A percentile compares a stretch with the other conserved stretches of the same genome.
Conservation (phyloP, 37 sponge, comb jelly and placozoan species). For the Chondrosia reniformis region DNA sequence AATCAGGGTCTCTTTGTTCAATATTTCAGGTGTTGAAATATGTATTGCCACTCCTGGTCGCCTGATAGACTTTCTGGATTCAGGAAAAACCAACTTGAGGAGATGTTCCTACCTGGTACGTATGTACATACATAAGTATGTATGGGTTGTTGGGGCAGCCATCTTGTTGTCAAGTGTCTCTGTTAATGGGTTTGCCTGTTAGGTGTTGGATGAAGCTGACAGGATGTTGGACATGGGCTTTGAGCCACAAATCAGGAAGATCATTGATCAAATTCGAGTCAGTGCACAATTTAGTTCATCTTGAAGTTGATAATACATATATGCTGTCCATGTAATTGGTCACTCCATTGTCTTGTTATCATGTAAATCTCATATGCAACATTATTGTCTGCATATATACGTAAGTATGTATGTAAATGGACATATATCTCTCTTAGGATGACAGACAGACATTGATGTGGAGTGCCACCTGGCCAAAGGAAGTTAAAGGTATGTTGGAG, state of each 20-base stretch:
- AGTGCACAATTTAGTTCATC: no score
- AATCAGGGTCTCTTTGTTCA: background rate
- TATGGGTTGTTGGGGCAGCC: no score
- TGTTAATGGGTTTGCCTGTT: background rate
- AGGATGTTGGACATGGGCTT: conserved; percentile 99
- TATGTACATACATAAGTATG: background rate
- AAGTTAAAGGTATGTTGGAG: conserved; percentile 73
- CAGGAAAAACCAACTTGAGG: conserved; percentile 86
- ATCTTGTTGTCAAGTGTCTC: background rate
- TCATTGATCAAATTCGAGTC: conserved; percentile 82
- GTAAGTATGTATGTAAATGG: background rate
- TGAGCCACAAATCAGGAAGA: conserved; percentile 93
- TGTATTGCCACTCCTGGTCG: conserved; percentile 97
- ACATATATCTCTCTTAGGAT: conserved; percentile 23
- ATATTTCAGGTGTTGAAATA: conserved; percentile 69
- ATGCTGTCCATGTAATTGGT: no score
- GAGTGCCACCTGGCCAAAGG: conserved; percentile 99
- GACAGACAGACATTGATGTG: conserved; percentile 97
- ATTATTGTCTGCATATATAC: background rate
- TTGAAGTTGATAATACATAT: no score
- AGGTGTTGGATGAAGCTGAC: conserved; percentile 97
- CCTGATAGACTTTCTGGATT: conserved; percentile 91
- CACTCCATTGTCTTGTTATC: no score
- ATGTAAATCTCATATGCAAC: background rate
- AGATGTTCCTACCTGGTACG: conserved; percentile 80